Base-by-base conservation (phyloP, 1,140 invertebrate species). In the Drosophila triauraria region DNA sequence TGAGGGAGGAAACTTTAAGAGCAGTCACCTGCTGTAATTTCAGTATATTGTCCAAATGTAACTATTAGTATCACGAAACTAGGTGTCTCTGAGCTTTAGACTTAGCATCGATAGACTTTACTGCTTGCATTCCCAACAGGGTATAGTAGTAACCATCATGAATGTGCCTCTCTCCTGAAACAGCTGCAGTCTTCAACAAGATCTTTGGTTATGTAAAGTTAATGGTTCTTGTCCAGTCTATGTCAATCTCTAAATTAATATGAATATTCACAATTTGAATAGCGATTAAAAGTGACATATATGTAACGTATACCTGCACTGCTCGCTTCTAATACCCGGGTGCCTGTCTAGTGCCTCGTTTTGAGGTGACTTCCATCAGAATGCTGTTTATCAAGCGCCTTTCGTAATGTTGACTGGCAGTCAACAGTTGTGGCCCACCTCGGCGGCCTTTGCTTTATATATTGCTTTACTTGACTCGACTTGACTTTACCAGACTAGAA, bases 381-480 rank as follows among this genome's bases (percentile, higher is more conserved):
- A 72, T 70, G 69, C 40, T 72, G 53, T 77, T 77, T 78, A 60
- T 78, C 75, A 56, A 44, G 63, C 25, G 63, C 25, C 70, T 75
- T 76, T 76, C 58, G 71, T 75, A 76, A 76, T 65, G 71, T 51
- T 56, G 68, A 56, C 69, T 48, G 48, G 35, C 61, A 69, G 65
- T 68, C 58, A 67, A 53, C 79, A 64, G 70, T 82, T 74, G 76
- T 48, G 68, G 71, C 71, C 69, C 71, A 75, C 71, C 71, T 75
- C 58, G 70, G 44, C 64, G 78, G 82, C 78, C 82, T 85, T 65
- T 76, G 57, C 62, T 32, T 61, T 32, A 40, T 43, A 57, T 35
- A 38, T 54, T 65, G 48, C 38, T 69, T 35, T 40, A 15, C 35
- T 13, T 15, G 20, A 54, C 54, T 32, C 32, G 50, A 53, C 50